Evolutionary conservation across 2,113 vertebrate species (phyloP).

Genomic region (Dermatemys mawii): DNA sequence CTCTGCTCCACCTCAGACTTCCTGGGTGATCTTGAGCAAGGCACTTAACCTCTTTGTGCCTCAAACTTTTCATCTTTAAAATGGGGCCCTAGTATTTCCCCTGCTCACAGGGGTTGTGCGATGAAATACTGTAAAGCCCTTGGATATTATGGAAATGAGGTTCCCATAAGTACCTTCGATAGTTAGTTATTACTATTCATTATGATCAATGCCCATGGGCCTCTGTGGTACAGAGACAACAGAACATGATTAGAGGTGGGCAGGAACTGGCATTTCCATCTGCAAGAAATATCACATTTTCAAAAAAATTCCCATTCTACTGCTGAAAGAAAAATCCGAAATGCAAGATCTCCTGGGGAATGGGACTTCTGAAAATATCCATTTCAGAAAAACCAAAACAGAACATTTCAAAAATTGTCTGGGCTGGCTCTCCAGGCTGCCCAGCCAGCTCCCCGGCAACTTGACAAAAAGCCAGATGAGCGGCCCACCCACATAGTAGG

Average conservation of each 20-base stretch:
- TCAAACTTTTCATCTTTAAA: background rate
- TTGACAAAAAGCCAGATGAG: background rate
- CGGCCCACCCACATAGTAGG: background rate
- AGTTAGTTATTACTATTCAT: background rate
- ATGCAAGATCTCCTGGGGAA: background rate
- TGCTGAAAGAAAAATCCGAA: background rate
- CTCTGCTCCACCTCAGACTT: background rate
- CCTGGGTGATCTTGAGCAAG: background rate
- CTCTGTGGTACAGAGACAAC: background rate
- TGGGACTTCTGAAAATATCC: background rate
- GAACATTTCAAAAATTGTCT: background rate
- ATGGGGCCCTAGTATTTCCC: rapidly evolving
- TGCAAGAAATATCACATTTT: background rate
- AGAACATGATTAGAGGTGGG: background rate
- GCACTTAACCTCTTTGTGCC: background rate
- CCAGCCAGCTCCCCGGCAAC: too few relatives aligned
- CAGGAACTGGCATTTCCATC: background rate
- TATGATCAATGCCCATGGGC: background rate
- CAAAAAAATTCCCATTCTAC: background rate
- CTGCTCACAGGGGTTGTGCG: background rate
- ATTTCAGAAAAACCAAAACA: background rate
- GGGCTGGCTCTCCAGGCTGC: background rate
- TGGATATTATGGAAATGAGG: background rate
- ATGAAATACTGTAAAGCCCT: background rate
- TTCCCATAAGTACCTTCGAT: background rate